Evolutionary conservation across 2,113 vertebrate genomes (phyloP), one percentile per base, ranked within the genome.

Genomic region (Dolichotis patagonum): DNA sequence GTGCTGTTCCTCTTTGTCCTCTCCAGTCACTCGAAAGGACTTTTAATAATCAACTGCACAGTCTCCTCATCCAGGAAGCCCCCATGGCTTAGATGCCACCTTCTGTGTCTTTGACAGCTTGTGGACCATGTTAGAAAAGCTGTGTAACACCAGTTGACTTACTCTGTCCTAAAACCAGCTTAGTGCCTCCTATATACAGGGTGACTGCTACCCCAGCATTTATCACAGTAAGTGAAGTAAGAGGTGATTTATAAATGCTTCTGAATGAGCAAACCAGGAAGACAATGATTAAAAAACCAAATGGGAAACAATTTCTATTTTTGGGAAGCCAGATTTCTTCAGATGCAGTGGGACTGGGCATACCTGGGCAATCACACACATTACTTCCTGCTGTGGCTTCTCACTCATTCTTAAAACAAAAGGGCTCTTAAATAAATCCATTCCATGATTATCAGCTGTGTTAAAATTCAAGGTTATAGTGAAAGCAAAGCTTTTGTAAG

Each of bases 201-300:
- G 54, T 16, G 35, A 49, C 80, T 92, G 67, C 11, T 62, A 43
- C 38, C 3, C 93, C n/a, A 89, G n/a, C 9, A n/a, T 88, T 81
- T 77, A 8, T 92, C 71, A 84, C 2, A 95, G 43, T 75, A 91
- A 88, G 32, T 46, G 60, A 88, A 16, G 43, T 85, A 80, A 38
- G 90, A 92, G 43, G 16, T 85, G 38, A 62, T 60, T 81, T 84
- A 71, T 26, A 58, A 82, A 41, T 71, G 13, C 60, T 60, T 90
- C 81, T 94, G 84, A 85, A 22, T 92, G 43, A 85, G 24, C 67
- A 92, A 90, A 71, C 52, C 1, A 85, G 65, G 85, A 82, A 85
- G 49, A 94, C 17, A 49, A 69, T 92, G 49, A 14, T 20, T 56
- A 63, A 75, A 93, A 77, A 92, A 19, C 62, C 24, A 87, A 85